Percentiles rank a stretch among this genome's conserved stretches.
Conservation (phyloP, 1,140 invertebrate species). For the Calliphora vicina region DNA sequence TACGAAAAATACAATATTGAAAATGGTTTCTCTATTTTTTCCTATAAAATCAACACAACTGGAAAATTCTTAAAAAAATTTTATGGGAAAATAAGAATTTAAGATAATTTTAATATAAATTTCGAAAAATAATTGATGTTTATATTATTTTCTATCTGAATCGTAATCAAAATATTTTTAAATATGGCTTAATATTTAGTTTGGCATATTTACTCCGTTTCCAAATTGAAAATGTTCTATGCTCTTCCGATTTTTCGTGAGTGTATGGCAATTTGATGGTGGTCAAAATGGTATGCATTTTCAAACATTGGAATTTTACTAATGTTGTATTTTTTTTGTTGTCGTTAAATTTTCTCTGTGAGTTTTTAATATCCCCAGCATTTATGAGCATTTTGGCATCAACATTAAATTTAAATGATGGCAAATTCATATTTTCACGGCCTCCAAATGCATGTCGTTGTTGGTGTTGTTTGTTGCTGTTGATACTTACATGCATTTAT, state of each 20-base stretch:
- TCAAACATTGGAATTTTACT: not conserved
- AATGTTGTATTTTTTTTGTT: not conserved
- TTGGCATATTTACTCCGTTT: no score
- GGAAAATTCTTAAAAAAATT: no score
- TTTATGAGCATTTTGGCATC: constrained; percentile 31
- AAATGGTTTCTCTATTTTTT: no score
- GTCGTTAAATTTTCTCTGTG: not conserved
- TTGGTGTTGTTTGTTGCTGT: not conserved
- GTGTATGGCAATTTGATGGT: not conserved
- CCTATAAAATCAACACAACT: no score
- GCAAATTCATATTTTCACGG: constrained; percentile 27
- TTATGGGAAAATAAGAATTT: no score
- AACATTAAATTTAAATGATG: constrained; percentile 31
- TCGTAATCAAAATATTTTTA: no score
- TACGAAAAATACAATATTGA: no score
- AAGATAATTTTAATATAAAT: no score
- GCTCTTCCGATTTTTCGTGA: not conserved
- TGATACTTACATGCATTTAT: not conserved
- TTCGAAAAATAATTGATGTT: no score
- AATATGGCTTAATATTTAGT: no score
- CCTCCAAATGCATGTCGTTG: not conserved
- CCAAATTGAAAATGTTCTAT: not conserved
- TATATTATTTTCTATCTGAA: no score
- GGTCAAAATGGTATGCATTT: not conserved
- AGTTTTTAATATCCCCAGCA: not conserved